Base-by-base conservation (phyloP, 2,113 vertebrate genomes). In the Apeltes quadracus region DNA sequence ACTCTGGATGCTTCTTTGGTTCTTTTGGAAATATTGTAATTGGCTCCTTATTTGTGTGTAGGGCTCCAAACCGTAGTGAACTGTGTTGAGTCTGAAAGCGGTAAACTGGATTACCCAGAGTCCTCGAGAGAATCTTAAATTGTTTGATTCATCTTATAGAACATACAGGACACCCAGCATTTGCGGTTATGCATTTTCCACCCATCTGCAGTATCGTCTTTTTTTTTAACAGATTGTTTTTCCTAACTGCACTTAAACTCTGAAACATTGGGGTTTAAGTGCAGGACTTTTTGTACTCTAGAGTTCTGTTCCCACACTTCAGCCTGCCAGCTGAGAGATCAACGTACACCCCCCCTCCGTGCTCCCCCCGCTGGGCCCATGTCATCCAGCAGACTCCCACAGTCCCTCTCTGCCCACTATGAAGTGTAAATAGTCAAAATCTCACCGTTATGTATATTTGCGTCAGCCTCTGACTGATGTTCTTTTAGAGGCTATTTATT, bases 401-500 rank as follows among this genome's bases (percentile, higher is more conserved):
- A 70, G 2, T 51, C 48, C n/a, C 15, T 16, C 12, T 3, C 16
- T 14, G 18, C 51, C 25, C 44, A 36, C 39, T n/a, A 39, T 71
- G 34, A 55, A 20, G 38, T 92, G 85, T 86, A 87, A 71, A 91
- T 88, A 87, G 20, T 62, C 20, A 2, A 29, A 4, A 9, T 71
- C 27, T 75, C 39, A 48, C 41, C 20, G 38, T 20, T 61, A 18
- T 58, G 51, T 78, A 83, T 87, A 78, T 90, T 83, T 70, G 44
- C 69, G 56, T 39, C 32, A 55, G 34, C 32, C 25, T 39, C 68
- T 10, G 67, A 68, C 34, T 18, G 63, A 3, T n/a, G 23, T 62
- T 48, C 51, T 67, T 25, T 61, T 53, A 75, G 55, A 71, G 69
- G 53, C 32, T 84, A 84, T 87, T 82, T 85, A 89, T 86, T 87